Evolutionary conservation across 2,113 vertebrate genomes (phyloP).

Genomic region (Catharus fuscescens): DNA sequence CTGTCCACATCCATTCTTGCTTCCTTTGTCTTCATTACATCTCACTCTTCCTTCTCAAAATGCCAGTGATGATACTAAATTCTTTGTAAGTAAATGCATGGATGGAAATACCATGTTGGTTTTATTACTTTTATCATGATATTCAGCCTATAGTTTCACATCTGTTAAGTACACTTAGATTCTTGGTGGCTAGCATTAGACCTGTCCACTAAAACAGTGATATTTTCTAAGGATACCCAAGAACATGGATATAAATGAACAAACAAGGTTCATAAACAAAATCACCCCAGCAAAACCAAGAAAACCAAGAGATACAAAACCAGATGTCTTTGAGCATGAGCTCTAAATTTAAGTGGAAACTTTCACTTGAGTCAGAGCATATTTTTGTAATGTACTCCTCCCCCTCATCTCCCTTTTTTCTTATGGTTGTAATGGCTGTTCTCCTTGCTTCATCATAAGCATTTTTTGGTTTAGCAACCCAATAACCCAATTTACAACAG

Average conservation of each 20-base stretch:
- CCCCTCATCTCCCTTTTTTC: not conserved
- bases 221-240: not conserved
- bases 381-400: not conserved
- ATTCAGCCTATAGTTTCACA: not conserved
- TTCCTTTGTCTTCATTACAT: not conserved
- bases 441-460: not conserved
- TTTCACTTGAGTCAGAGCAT: not conserved
- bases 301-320: not conserved
- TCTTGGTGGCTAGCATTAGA: not conserved
- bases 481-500: not conserved
- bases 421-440: not conserved
- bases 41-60: not conserved
- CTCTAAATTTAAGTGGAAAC: not conserved
- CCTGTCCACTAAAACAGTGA: not conserved
- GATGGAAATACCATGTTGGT: not conserved
- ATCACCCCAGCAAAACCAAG: not conserved
- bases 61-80: not conserved
- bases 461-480: not conserved
- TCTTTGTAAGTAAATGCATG: not conserved
- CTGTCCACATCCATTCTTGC: not conserved
- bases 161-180: not conserved
- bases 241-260: not conserved
- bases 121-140: not conserved
- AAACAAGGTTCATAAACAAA: not conserved
- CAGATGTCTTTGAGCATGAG: not conserved